Evolutionary conservation across 2,888 invertebrate genomes (phyloP).

Genomic region (Drosophila infuscata): DNA sequence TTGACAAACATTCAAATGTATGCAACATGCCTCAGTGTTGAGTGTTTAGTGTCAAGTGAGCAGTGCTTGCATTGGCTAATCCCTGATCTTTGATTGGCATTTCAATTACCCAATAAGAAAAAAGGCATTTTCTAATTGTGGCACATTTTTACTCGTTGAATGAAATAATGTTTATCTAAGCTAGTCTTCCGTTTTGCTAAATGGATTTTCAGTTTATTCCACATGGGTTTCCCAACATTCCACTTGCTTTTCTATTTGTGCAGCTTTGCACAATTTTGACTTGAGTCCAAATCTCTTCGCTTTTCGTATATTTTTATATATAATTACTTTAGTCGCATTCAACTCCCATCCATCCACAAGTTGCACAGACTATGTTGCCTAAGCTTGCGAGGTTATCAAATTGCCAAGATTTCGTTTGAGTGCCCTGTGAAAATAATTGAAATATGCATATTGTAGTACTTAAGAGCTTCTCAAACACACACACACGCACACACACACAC

Average conservation of each 20-base stretch:
- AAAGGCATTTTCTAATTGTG: background rate
- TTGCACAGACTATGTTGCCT: background rate
- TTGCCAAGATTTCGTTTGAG: background rate
- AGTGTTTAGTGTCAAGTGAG: background rate
- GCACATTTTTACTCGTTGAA: background rate
- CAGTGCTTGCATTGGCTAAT: background rate
- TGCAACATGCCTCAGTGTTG: slow-evolving; percentile 4
- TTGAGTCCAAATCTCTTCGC: background rate
- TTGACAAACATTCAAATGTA: slow-evolving; percentile 24
- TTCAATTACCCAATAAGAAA: background rate
- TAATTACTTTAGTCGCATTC: background rate
- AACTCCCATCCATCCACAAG: background rate
- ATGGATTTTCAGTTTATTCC: background rate
- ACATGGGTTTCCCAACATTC: background rate
- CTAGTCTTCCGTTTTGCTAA: background rate
- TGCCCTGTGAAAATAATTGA: background rate
- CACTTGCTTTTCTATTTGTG: background rate
- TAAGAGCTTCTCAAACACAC: background rate
- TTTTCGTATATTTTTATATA: background rate
- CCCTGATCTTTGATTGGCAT: background rate
- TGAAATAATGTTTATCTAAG: background rate
- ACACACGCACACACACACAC: background rate
- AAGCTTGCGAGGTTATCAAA: background rate
- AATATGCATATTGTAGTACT: slow-evolving; percentile 1
- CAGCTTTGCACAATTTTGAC: background rate